These are phyloP conservation scores for Tetragonisca angustula DNA, from an alignment of 2,888 invertebrate species.

Conservation along the genomic window DNA sequence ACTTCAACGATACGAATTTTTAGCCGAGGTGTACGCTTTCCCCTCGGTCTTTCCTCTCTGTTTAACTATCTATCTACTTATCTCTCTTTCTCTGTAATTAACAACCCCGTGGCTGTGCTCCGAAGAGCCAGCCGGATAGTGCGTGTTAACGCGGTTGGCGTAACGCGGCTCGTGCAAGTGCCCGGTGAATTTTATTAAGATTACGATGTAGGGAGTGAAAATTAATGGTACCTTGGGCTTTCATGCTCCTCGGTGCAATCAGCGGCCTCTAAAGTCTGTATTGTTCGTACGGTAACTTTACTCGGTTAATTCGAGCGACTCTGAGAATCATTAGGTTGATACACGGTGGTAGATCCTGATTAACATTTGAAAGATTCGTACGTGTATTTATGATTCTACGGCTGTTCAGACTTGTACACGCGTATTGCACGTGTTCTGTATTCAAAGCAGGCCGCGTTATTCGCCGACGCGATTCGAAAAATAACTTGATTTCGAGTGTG, in stretches of 20 bases:
- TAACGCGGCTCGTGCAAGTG: background rate
- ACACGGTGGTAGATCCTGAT: background rate
- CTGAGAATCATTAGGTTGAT: background rate
- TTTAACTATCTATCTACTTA: background rate
- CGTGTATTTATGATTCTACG: too few relatives aligned
- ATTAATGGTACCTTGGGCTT: background rate
- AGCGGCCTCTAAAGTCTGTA: background rate
- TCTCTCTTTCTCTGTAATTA: conserved; percentile 3
- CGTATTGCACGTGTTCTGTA: too few relatives aligned
- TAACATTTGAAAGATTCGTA: too few relatives aligned
- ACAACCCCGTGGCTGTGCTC: background rate
- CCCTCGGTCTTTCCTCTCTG: background rate
- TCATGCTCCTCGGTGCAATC: background rate
- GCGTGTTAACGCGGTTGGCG: conserved; percentile 4
- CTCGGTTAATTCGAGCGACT: background rate
- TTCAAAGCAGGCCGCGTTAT: too few relatives aligned
- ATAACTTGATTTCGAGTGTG: background rate
- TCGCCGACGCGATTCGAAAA: background rate
- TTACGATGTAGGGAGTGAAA: background rate
- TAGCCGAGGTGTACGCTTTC: background rate
- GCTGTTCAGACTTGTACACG: too few relatives aligned
- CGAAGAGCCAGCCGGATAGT: background rate
- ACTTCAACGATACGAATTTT: background rate
- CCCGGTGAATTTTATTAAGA: conserved; percentile 22
- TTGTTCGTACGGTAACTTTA: background rate